Percentiles rank a stretch among this genome's conserved stretches.
phyloP scores from a whole-genome alignment of 2,797 vertebrate species.

The Hydrocynus forskahlii region DNA sequence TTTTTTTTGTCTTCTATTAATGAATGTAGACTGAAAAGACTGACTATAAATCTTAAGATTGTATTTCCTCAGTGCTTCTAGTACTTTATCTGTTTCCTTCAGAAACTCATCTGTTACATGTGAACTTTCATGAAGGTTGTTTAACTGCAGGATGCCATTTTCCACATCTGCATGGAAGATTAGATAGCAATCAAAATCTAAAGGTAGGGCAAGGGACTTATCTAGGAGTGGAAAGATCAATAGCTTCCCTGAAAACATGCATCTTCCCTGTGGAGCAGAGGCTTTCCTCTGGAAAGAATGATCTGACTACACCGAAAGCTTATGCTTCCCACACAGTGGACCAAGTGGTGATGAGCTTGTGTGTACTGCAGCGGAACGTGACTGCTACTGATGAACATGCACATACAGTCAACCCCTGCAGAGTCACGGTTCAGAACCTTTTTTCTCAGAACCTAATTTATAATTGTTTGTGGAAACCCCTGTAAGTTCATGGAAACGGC shows the following conservation, averaged over 20 bases:
- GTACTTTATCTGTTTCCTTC: not conserved
- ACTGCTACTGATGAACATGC: too few relatives aligned
- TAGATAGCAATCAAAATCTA: slow-evolving; percentile 4
- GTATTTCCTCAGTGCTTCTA: not conserved
- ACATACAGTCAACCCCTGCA: too few relatives aligned
- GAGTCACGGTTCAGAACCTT: too few relatives aligned
- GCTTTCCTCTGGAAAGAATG: slow-evolving; percentile 21
- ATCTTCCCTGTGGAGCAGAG: not conserved
- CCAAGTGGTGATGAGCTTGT: not conserved
- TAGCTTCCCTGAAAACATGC: not conserved
- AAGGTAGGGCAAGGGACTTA: not conserved
- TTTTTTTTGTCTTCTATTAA: too few relatives aligned
- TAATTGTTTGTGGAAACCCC: too few relatives aligned
- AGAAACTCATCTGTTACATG: not conserved
- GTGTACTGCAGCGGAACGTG: not conserved
- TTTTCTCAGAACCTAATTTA: too few relatives aligned
- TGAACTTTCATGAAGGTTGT: not conserved
- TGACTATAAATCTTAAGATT: not conserved
- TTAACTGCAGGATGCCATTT: not conserved
- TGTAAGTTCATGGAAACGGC: too few relatives aligned
- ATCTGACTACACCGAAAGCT: not conserved
- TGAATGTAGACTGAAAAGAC: too few relatives aligned
- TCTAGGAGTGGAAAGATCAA: slow-evolving; percentile 1
- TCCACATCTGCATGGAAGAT: slow-evolving; percentile 19
- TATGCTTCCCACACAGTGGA: not conserved